Percentiles rank a stretch among this genome's conserved stretches.
Evolutionary conservation across 37 sponge, comb jelly and placozoan species (phyloP).

Genomic region (Chondrilla cf. caribensis): DNA sequence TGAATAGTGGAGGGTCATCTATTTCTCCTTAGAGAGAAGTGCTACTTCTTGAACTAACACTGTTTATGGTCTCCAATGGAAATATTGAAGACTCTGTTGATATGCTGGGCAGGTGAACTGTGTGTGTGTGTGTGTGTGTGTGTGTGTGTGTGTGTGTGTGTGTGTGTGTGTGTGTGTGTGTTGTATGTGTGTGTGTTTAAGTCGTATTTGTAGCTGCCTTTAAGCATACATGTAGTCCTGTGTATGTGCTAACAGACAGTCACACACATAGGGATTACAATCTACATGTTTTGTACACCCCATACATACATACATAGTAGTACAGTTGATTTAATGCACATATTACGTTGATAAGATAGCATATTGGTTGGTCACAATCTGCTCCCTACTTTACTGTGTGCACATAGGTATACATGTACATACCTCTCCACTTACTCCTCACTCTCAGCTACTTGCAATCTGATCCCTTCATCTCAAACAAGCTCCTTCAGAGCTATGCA

Average conservation of each 20-base stretch:
- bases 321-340: neutral
- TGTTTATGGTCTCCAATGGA: constrained; percentile 11
- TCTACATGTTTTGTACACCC: no score
- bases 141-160: no score
- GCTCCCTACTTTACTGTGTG: neutral
- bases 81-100: neutral
- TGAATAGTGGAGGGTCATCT: no score
- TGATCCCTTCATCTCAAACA: constrained; percentile 27
- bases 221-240: no score
- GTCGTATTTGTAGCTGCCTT: no score
- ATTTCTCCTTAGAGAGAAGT: neutral
- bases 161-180: no score
- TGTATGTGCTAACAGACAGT: no score
- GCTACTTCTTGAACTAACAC: neutral
- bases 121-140: no score
- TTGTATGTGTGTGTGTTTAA: no score
- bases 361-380: no score
- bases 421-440: neutral
- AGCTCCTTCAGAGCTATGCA: constrained; percentile 17
- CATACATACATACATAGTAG: no score
- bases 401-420: neutral
- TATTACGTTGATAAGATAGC: neutral
- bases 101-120: neutral
- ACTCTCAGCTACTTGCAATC: constrained; percentile 15
- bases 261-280: no score